Evolutionary conservation across 2,888 invertebrate species (phyloP), one percentile per base, ranked within the genome.

Genomic region (Calameuta filiformis): DNA sequence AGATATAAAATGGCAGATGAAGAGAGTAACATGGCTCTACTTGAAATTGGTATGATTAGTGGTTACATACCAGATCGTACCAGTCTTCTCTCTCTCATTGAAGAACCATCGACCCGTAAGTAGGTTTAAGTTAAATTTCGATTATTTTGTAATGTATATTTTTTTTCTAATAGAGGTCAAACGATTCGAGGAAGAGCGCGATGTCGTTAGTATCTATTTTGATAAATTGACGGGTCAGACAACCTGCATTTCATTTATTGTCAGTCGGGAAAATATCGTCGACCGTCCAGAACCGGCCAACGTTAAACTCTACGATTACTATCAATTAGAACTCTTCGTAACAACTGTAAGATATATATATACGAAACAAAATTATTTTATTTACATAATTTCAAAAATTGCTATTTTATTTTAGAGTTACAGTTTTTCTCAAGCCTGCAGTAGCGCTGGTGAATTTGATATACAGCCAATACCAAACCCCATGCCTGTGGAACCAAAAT

Each of bases 241-340:
- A 79, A 90, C 92, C 1, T 94, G 94, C 80, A 88, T 93, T 33
- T 91, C 92, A 2, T 93, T 94, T 83, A 90, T 90, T 56, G 92
- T 93, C 15, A 91, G 90, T 68, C 92, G 93, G 80, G 92, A 92
- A 81, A 88, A 90, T 37, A 83, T 92, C 15, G 92, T 94, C 3
- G 92, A 93, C 80, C 89, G 91, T 75, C 90, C 92, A 12, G 90
- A 92, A 34, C 93, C 94, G 0, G 94, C 94, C 0, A 92, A 93
- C 80, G 93, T 93, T 3, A 93, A 93, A 79, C 88, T 95, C 0
- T 92, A 93, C 75, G 95, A 95, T 90, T 95, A 95, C 85, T 95
- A 95, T 85, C 93, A 93, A 73, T 94, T 94, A 0, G 92, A 92
- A 76, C 87, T 93, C 35, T 92, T 92, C 34, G 92, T 93, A 76